phyloP scores from a whole-genome alignment of 2,888 invertebrate species.

The Sinhomidia bicolor region DNA sequence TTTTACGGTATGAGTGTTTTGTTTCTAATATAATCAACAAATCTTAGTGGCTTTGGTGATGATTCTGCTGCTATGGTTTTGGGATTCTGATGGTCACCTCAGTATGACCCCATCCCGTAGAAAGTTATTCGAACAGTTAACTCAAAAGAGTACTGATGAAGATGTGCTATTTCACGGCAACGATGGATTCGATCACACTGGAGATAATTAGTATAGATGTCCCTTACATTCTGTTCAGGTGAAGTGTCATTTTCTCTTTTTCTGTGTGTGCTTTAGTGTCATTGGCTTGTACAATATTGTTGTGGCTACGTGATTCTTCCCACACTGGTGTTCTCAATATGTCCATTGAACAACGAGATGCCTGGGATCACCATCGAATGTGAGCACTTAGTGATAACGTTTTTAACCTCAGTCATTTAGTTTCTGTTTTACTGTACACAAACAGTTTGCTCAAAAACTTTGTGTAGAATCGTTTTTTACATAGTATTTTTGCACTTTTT shows the following conservation, averaged over 20 bases:
- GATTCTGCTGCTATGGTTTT: conserved; percentile 77
- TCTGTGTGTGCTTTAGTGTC: conserved; percentile 84
- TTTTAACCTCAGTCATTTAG: conserved; percentile 11
- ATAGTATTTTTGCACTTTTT: not conserved
- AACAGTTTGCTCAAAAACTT: conserved; percentile 38
- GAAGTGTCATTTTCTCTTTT: conserved; percentile 68
- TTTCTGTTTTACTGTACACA: conserved; percentile 19
- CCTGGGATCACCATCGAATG: conserved; percentile 81
- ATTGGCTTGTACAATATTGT: conserved; percentile 87
- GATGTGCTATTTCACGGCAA: conserved; percentile 54
- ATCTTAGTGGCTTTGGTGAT: conserved; percentile 77
- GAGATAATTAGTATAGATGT: conserved; percentile 63
- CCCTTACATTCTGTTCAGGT: conserved; percentile 58
- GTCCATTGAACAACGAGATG: conserved; percentile 86
- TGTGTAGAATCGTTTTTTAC: conserved; percentile 33
- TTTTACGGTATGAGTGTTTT: not conserved
- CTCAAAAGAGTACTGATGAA: conserved; percentile 71
- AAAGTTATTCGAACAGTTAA: conserved; percentile 73
- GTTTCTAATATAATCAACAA: conserved; percentile 19
- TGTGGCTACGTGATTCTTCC: conserved; percentile 89
- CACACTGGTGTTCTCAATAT: conserved; percentile 88
- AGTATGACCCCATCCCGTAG: conserved; percentile 76
- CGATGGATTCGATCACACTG: conserved; percentile 48
- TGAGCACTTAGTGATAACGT: conserved; percentile 79
- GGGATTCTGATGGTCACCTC: conserved; percentile 76